A percentile compares a stretch with the other conserved stretches of the same genome.
These are phyloP conservation scores for Scophthalmus maximus DNA, from an alignment of 2,113 vertebrate genomes.

Conservation along the genomic window DNA sequence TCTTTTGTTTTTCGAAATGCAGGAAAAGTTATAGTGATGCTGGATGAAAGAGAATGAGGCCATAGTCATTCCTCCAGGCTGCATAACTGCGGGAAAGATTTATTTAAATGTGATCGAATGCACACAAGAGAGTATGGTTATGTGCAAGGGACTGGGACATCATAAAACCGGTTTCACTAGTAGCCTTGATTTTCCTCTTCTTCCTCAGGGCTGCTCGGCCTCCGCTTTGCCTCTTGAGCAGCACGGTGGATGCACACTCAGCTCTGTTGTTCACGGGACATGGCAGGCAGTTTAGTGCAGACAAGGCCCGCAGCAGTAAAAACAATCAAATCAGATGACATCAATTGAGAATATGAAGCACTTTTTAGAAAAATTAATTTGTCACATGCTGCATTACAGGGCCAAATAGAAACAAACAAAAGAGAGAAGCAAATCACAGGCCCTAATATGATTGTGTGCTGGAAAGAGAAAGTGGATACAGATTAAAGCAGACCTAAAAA, in stretches of 20 bases:
- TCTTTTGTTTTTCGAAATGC: constrained; percentile 31
- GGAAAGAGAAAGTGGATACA: background rate
- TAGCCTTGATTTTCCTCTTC: constrained; percentile 28
- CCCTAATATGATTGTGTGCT: background rate
- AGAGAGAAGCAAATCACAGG: constrained; percentile 8
- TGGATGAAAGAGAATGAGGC: constrained; percentile 29
- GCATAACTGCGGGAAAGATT: constrained; percentile 6
- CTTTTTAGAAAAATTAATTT: constrained; percentile 19
- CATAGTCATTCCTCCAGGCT: constrained; percentile 7
- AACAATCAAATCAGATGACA: constrained; percentile 43
- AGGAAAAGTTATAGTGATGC: constrained; percentile 25
- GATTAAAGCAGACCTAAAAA: constrained; percentile 15
- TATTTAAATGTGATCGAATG: constrained; percentile 33
- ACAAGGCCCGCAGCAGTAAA: constrained; percentile 19
- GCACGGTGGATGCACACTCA: constrained; percentile 40
- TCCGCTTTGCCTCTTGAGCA: constrained; percentile 9
- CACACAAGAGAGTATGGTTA: constrained; percentile 12
- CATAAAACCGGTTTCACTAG: constrained; percentile 30
- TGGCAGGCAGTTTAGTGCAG: constrained; percentile 18
- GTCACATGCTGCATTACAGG: constrained; percentile 14
- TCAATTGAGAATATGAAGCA: constrained; percentile 14
- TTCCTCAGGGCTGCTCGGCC: constrained; percentile 31
- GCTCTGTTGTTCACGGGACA: constrained; percentile 21
- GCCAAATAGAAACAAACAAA: constrained; percentile 2
- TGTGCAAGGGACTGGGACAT: constrained; percentile 5